These are phyloP conservation scores for Pelobates fuscus DNA, from an alignment of 2,113 vertebrate genomes.

Conservation along the genomic window DNA sequence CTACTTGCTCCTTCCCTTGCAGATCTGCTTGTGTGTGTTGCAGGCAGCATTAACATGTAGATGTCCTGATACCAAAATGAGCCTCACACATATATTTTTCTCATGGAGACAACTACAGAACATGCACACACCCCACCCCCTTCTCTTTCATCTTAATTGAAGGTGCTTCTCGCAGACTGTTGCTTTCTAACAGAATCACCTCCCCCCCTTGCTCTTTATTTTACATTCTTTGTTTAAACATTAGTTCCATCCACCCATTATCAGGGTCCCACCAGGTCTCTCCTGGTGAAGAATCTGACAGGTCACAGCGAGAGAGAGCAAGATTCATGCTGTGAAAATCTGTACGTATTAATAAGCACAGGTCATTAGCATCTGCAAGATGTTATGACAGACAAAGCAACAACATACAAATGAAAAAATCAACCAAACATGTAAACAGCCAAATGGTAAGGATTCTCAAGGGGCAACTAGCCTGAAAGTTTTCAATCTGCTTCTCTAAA, in stretches of 20 bases:
- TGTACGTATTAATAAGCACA: not conserved
- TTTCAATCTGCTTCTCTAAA: not conserved
- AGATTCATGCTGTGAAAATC: not conserved
- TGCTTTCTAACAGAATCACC: not conserved
- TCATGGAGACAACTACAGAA: constrained; percentile 29
- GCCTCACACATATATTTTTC: constrained; percentile 6
- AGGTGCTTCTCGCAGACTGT: constrained; percentile 21
- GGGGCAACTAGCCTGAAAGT: not conserved
- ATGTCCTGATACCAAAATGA: not conserved
- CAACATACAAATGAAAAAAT: not conserved
- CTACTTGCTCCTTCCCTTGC: not conserved
- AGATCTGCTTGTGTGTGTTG: not conserved
- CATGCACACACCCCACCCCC: constrained; percentile 14
- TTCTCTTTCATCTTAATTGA: constrained; percentile 25
- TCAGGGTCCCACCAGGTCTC: not conserved
- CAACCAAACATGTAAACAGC: constrained; percentile 21
- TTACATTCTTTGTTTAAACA: not conserved
- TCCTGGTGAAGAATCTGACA: constrained; percentile 6
- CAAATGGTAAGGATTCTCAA: not conserved
- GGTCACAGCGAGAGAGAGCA: not conserved
- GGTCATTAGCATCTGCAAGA: constrained; percentile 21
- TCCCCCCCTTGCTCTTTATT: not conserved
- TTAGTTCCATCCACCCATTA: not conserved
- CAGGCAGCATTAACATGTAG: constrained; percentile 36
- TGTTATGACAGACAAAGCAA: constrained; percentile 17